These are phyloP conservation scores for Rhodophaea formosa DNA, from an alignment of 2,888 invertebrate species.

Conservation along the genomic window DNA sequence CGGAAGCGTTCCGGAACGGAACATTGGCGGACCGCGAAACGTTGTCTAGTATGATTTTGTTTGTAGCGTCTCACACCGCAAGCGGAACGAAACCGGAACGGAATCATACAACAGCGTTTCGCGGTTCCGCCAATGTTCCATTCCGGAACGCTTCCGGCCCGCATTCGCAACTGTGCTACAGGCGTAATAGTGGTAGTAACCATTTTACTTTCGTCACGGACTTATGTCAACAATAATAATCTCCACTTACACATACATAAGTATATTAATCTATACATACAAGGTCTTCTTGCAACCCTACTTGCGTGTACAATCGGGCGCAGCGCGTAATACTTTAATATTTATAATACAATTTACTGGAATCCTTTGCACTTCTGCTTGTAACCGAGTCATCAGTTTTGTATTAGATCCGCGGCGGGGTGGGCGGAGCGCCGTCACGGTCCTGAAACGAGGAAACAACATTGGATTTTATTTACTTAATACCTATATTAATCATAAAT, in stretches of 20 bases:
- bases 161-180: too few species aligned
- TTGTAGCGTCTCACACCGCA: too few species aligned
- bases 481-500: too few species aligned
- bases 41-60: too few species aligned
- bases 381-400: slow-evolving; percentile 23
- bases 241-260: slow-evolving; percentile 23
- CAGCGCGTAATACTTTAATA: slow-evolving; percentile 26
- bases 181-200: neutral
- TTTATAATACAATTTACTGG: slow-evolving; percentile 54
- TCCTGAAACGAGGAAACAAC: slow-evolving; percentile 46
- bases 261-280: slow-evolving; percentile 31
- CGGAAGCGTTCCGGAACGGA: too few species aligned
- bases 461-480: neutral
- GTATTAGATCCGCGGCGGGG: slow-evolving; percentile 69
- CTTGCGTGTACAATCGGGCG: slow-evolving; percentile 13
- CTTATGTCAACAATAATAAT: neutral
- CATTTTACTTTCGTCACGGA: neutral
- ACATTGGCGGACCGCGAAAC: too few species aligned
- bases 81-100: too few species aligned
- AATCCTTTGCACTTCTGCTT: slow-evolving; percentile 43
- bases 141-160: too few species aligned
- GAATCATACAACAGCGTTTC: too few species aligned
- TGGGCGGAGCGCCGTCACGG: slow-evolving; percentile 72
- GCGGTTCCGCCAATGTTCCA: too few species aligned
- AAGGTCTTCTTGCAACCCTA: slow-evolving; percentile 30